Conservation (phyloP, 2,113 vertebrate genomes). For the Cyanoramphus novaezelandiae region DNA sequence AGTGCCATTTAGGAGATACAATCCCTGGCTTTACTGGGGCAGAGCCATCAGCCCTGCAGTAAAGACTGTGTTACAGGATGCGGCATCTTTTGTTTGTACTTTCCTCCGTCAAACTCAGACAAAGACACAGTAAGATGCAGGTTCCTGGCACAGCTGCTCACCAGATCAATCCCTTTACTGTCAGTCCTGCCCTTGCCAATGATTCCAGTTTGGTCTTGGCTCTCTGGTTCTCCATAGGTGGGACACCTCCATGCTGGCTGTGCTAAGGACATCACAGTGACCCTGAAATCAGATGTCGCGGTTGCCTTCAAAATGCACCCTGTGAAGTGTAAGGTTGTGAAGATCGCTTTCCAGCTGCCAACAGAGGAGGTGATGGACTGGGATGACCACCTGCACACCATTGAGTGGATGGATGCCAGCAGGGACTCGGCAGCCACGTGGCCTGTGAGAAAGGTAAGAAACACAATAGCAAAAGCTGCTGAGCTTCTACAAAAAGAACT, state of each 20-base stretch:
- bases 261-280: constrained; percentile 82
- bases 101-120: not conserved
- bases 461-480: not conserved
- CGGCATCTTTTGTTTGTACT: not conserved
- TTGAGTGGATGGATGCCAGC: constrained; percentile 76
- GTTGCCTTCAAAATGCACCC: constrained; percentile 64
- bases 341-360: constrained; percentile 78
- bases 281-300: constrained; percentile 75
- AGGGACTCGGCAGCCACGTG: not conserved
- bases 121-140: not conserved
- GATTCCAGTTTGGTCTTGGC: not conserved
- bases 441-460: constrained; percentile 77
- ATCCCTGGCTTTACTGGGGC: not conserved
- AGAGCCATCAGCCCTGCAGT: not conserved
- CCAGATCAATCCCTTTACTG: not conserved
- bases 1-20: rapidly evolving
- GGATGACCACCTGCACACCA: constrained; percentile 76
- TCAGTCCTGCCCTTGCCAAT: not conserved
- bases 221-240: constrained; percentile 59
- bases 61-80: not conserved
- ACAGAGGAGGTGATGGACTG: constrained; percentile 84
- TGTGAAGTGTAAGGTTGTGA: constrained; percentile 78
- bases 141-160: not conserved
- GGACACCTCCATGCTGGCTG: constrained; percentile 90
- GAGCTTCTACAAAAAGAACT: not conserved